These are phyloP conservation scores for Glossophaga mutica DNA, from an alignment of 2,797 vertebrate species.

Conservation along the genomic window DNA sequence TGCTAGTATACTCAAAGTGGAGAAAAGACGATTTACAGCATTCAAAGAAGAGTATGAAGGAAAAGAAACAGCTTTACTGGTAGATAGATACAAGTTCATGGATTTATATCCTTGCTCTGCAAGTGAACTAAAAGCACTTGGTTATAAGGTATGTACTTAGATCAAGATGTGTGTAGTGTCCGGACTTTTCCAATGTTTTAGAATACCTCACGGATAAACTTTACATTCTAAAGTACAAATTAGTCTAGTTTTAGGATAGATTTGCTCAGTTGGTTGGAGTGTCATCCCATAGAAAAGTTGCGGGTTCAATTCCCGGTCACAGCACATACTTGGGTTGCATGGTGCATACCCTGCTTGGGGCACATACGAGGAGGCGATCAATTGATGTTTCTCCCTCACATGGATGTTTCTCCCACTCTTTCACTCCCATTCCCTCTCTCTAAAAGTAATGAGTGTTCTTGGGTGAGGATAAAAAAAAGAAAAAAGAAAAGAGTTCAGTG, in stretches of 20 bases:
- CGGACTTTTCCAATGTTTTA: neutral
- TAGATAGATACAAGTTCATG: conserved; percentile 99
- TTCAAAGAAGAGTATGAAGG: conserved; percentile 99
- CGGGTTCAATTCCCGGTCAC: neutral
- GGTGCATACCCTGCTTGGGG: too few species aligned
- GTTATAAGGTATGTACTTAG: conserved; percentile 91
- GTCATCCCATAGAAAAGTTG: neutral
- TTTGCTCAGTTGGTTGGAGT: neutral
- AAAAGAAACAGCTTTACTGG: conserved; percentile 96
- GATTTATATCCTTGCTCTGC: conserved; percentile 97
- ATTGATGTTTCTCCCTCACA: neutral
- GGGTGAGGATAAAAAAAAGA: neutral
- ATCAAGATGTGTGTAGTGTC: neutral
- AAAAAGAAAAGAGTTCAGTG: neutral
- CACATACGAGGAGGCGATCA: neutral
- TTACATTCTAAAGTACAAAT: conserved; percentile 11
- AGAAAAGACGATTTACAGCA: conserved; percentile 94
- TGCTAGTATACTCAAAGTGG: conserved; percentile 98
- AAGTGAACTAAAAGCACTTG: conserved; percentile 98
- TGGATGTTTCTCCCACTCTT: neutral
- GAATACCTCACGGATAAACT: neutral
- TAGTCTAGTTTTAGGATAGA: conserved; percentile 30
- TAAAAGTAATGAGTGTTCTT: neutral
- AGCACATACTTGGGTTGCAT: neutral
- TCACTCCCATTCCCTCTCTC: neutral